Evolutionary conservation across 1,140 invertebrate genomes (phyloP).

Genomic region (Drosophila yakuba): DNA sequence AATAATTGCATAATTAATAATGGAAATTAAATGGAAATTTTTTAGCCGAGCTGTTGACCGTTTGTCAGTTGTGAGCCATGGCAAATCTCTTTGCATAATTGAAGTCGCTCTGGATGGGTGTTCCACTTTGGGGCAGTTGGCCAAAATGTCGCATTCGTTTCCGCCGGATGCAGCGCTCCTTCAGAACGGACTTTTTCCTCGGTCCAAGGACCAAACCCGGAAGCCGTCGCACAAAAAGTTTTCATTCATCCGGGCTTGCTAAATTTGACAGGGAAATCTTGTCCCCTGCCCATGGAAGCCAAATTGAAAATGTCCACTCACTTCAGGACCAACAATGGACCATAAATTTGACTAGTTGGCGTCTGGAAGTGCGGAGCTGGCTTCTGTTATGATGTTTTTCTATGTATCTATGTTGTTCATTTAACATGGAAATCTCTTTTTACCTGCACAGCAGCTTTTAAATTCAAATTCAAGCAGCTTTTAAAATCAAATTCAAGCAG

Average conservation of each 20-base stretch:
- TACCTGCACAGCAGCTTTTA: too few relatives aligned
- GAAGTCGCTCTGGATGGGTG: slow-evolving; percentile 55
- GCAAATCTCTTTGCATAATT: slow-evolving; percentile 78
- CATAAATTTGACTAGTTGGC: slow-evolving; percentile 33
- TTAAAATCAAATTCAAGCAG: too few relatives aligned
- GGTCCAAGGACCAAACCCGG: slow-evolving; percentile 33
- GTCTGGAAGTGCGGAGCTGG: neutral
- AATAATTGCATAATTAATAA: slow-evolving; percentile 78
- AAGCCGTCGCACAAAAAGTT: slow-evolving; percentile 33
- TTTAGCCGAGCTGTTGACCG: slow-evolving; percentile 30
- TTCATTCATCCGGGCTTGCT: slow-evolving; percentile 39
- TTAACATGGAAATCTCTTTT: neutral
- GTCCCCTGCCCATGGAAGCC: neutral
- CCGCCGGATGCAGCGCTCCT: slow-evolving; percentile 50
- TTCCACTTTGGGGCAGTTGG: slow-evolving; percentile 50
- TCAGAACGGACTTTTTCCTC: slow-evolving; percentile 25
- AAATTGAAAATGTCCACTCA: slow-evolving; percentile 36
- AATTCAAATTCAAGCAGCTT: too few relatives aligned
- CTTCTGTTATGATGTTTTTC: slow-evolving; percentile 21
- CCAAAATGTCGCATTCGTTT: slow-evolving; percentile 65
- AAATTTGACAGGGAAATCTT: slow-evolving; percentile 47
- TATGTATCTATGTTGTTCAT: slow-evolving; percentile 2
- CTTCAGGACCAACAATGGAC: slow-evolving; percentile 33
- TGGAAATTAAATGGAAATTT: slow-evolving; percentile 77
- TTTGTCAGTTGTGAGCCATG: neutral